phyloP scores from a whole-genome alignment of 2,888 invertebrate species.

The Morinoia aosen region DNA sequence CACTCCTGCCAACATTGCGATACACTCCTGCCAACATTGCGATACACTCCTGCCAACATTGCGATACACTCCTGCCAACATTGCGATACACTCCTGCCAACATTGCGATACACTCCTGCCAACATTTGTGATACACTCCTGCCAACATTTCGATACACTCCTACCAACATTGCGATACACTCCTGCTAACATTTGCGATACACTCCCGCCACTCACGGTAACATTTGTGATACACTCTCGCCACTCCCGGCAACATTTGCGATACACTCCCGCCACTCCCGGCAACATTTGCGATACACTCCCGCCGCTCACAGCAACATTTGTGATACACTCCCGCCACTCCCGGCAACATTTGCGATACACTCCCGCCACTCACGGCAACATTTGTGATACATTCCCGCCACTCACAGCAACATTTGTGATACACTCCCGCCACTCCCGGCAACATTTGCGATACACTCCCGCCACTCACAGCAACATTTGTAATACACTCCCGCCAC shows the following conservation, averaged over 20 bases:
- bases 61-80: background rate
- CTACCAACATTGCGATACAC: background rate
- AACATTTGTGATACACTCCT: background rate
- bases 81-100: background rate
- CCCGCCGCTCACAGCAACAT: background rate
- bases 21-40: background rate
- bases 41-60: background rate
- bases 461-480: background rate
- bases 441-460: background rate
- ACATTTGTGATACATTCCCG: background rate
- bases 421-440: background rate
- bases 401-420: background rate
- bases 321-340: background rate
- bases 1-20: background rate
- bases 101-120: background rate
- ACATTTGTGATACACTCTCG: background rate
- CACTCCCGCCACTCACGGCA: background rate
- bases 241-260: background rate
- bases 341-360: background rate
- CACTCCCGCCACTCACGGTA: background rate
- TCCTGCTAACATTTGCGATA: background rate
- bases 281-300: background rate
- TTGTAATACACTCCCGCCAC: background rate
- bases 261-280: background rate
- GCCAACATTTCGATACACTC: background rate